phyloP scores from a whole-genome alignment of 2,113 vertebrate genomes.

The Pseudorhombus dupliciocellatus region DNA sequence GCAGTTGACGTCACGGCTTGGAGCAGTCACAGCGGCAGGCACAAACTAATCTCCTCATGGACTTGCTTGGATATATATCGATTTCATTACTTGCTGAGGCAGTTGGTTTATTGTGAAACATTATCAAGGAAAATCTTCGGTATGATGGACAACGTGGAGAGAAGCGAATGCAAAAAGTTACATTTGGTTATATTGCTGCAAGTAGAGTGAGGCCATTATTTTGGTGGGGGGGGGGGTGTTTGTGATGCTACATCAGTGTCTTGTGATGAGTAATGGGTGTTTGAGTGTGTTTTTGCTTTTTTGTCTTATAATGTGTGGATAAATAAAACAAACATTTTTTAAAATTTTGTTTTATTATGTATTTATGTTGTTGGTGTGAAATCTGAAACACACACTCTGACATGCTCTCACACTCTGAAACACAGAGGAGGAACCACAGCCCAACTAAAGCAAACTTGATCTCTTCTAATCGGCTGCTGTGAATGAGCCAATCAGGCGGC shows the following conservation, averaged over 20 bases:
- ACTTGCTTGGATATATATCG: neutral
- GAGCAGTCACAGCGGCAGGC: constrained; percentile 10
- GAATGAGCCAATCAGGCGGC: neutral
- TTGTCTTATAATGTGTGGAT: too few relatives aligned
- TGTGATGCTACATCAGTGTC: too few relatives aligned
- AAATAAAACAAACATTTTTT: too few relatives aligned
- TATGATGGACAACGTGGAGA: neutral
- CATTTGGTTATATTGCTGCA: neutral
- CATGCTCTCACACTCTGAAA: too few relatives aligned
- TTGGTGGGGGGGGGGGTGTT: too few relatives aligned
- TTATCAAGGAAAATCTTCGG: neutral
- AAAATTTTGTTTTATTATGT: too few relatives aligned
- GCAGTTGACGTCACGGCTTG: constrained; percentile 6
- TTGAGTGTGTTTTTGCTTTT: too few relatives aligned
- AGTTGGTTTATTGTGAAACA: neutral
- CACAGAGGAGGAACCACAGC: too few relatives aligned
- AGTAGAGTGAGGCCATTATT: neutral
- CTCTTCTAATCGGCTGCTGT: too few relatives aligned
- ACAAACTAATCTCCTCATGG: constrained; percentile 9
- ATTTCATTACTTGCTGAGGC: constrained; percentile 2
- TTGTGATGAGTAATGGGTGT: too few relatives aligned
- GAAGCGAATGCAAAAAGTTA: neutral
- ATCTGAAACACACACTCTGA: neutral
- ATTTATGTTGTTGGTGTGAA: too few relatives aligned
- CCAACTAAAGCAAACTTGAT: neutral